phyloP scores from a whole-genome alignment of 2,113 vertebrate genomes.

The Cnemophilus loriae region DNA sequence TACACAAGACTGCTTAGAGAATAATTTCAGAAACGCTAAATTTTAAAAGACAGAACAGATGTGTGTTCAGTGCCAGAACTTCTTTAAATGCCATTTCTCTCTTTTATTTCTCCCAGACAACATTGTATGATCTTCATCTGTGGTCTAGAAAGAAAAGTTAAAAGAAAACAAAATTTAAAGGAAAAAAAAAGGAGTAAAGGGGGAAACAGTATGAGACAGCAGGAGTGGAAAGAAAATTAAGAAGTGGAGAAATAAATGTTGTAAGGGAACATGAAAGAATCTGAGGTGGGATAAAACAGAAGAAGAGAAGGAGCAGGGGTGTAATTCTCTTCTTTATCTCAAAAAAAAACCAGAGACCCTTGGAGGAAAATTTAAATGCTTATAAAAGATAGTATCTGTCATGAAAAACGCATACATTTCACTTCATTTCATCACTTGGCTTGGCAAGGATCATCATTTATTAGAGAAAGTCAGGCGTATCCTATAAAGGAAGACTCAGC shows the following conservation, averaged over 20 bases:
- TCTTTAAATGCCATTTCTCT: not conserved
- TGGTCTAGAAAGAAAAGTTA: not conserved
- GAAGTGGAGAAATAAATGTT: not conserved
- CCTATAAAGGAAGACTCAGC: not conserved
- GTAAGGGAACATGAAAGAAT: not conserved
- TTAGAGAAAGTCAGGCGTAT: not conserved
- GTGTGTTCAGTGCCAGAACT: not conserved
- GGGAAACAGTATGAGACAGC: not conserved
- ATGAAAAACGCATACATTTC: not conserved
- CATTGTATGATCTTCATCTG: not conserved
- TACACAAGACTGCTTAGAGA: not conserved
- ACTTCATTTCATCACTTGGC: not conserved
- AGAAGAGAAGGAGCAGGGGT: not conserved
- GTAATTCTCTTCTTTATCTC: not conserved
- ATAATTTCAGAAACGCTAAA: not conserved
- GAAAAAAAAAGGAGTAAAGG: not conserved
- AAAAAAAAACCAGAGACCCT: not conserved
- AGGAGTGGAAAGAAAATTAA: not conserved
- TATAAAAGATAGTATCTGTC: not conserved
- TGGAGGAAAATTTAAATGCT: not conserved
- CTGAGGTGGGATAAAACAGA: not conserved
- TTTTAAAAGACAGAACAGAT: not conserved
- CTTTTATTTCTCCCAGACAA: not conserved
- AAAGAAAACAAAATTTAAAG: not conserved
- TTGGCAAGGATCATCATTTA: not conserved